Conservation (phyloP, 1,140 invertebrate genomes). For the Cydia pomonella region DNA sequence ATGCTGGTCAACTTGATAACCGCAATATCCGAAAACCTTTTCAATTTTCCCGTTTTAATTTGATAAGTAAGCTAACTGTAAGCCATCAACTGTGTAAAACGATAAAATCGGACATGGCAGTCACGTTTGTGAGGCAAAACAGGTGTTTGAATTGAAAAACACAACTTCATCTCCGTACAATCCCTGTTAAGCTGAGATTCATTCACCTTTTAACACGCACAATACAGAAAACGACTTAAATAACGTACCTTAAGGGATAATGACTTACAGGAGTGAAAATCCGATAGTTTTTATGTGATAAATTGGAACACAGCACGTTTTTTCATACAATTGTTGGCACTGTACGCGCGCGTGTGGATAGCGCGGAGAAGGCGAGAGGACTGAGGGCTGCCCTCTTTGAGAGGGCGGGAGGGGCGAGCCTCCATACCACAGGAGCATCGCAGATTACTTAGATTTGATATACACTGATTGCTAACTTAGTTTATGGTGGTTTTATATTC, state of each 20-base stretch:
- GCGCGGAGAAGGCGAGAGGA: constrained; percentile 54
- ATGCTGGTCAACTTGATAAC: background rate
- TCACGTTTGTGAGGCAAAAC: constrained; percentile 14
- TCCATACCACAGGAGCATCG: constrained; percentile 50
- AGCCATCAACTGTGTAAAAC: constrained; percentile 6
- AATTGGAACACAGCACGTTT: constrained; percentile 67
- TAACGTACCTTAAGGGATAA: constrained; percentile 20
- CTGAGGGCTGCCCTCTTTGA: constrained; percentile 64
- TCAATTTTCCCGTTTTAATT: constrained; percentile 1
- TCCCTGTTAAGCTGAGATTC: constrained; percentile 10
- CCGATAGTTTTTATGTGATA: constrained; percentile 54
- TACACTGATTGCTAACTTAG: constrained; percentile 43
- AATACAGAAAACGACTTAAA: background rate
- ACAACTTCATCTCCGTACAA: constrained; percentile 6
- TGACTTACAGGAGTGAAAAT: constrained; percentile 67
- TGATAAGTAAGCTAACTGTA: background rate
- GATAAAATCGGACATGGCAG: constrained; percentile 14
- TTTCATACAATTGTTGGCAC: constrained; percentile 62
- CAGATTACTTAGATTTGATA: constrained; percentile 56
- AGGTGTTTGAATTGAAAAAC: constrained; percentile 21
- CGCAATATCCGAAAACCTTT: constrained; percentile 2
- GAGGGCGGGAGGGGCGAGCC: constrained; percentile 66
- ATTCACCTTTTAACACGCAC: background rate
- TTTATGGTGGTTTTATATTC: background rate
- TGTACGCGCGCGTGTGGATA: constrained; percentile 51